Conservation (phyloP, 2,797 vertebrate species). For the Garrulus glandarius region DNA sequence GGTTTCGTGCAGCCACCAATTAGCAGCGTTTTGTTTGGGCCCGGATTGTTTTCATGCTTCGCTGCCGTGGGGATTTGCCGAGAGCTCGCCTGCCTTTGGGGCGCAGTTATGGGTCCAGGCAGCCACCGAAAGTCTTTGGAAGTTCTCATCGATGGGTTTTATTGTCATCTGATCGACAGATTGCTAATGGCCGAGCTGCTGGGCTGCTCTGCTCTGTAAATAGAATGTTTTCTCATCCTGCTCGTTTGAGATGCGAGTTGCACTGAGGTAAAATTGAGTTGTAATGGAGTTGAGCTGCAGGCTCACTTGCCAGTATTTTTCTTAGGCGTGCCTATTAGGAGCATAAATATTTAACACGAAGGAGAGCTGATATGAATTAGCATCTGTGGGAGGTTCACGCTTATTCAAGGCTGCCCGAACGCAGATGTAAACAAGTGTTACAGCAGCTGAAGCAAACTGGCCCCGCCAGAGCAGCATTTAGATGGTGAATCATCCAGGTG, state of each 20-base stretch:
- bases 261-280: not conserved
- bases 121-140: fast-evolving
- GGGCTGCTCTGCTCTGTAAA: not conserved
- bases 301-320: conserved; percentile 18
- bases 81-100: not conserved
- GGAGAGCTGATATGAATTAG: conserved; percentile 40
- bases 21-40: not conserved
- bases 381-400: not conserved
- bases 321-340: conserved; percentile 33
- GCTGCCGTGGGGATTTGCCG: not conserved
- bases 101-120: fast-evolving
- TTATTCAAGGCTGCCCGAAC: not conserved
- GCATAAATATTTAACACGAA: conserved; percentile 27
- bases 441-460: not conserved
- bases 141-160: not conserved
- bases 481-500: not conserved
- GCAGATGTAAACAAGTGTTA: not conserved
- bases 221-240: not conserved
- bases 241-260: not conserved
- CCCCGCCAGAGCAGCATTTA: not conserved
- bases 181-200: not conserved
- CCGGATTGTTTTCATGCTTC: not conserved
- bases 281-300: not conserved
- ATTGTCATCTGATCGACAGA: not conserved
- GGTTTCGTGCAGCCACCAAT: not conserved